Evolutionary conservation across 2,888 invertebrate genomes (phyloP), one percentile per base, ranked within the genome.

Genomic region (Patella depressa): DNA sequence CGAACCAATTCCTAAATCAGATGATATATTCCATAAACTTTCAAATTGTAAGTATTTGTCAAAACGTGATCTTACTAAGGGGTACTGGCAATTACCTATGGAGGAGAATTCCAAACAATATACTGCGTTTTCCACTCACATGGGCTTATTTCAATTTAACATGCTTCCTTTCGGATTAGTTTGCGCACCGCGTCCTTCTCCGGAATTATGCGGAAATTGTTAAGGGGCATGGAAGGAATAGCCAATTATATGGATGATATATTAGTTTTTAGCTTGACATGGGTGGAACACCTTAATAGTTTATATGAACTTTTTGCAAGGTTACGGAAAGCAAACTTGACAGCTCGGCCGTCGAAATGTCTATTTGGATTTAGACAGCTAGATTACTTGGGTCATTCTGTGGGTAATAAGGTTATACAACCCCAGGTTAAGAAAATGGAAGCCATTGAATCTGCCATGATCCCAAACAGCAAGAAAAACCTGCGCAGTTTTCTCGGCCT

Each of bases 341-440:
- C 59, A 9, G 59, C 59, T 5, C 59, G 59, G 17, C 59, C 59
- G 11, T 59, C 59, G 17, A 59, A 59, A 59, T 59, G 59, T 59
- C 0, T 17, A n/a, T n/a, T 59, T 59, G 59, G n/a, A n/a, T 59
- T 59, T 59, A 17, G 7, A 59, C 9, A 59, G 19, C 2, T 59
- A n/a, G 59, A 59, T 59, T 59, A 78, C 65, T 72, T 83, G n/a
- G 83, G 85, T 45, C 82, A 85, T 0, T 29, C 80, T 83, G 17
- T 82, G n/a, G n/a, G 81, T 29, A 74, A 77, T 24, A 82, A 81
- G 71, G 76, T 82, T 55, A 79, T 82, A 3, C 77, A 72, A 78
- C 79, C 80, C 3, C 53, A 78, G 29, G 72, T 70, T 19, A 79
- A 75, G 15, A 81, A 82, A 71, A 75, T 80, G 14, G 34, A 69